Evolutionary conservation across 2,113 vertebrate species (phyloP), one percentile per base, ranked within the genome.

Genomic region (Lasiurus cinereus): DNA sequence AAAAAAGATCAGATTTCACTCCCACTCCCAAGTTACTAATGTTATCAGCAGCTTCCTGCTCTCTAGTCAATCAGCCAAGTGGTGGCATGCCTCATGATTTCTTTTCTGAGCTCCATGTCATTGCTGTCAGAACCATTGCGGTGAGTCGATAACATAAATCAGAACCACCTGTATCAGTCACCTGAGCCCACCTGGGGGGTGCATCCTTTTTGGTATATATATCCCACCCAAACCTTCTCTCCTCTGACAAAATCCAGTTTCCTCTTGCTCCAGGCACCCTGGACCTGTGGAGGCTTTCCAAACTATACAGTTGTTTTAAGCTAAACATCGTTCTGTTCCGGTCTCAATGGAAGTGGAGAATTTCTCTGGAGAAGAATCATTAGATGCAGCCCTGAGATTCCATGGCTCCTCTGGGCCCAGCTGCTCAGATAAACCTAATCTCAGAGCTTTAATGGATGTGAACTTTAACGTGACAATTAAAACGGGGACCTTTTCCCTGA

Each of bases 401-500:
- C 85, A 74, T 33, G 64, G 46, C 82, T 95, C 84, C 69, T 88
- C 73, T 73, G 92, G 90, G 90, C 56, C 90, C 88, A 92, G 92
- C 62, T 94, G 92, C 69, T 88, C 36, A 27, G 82, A 91, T 84
- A 64, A 95, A 93, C 92, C 88, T 88, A 66, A 94, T 82, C 85
- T 88, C 27, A 43, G 92, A 90, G 73, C 52, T 86, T 90, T 87
- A 96, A 88, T 88, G 80, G 69, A 50, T 86, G 94, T 89, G 97
- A 97, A 96, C 94, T 96, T 97, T 91, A 94, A 96, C 0, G 50
- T 93, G 94, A 95, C 92, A 94, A 94, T 97, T 95, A 97, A 90
- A 10, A 1, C 74, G 19, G 77, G 93, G 80, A 95, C 88, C 95
- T 97, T 96, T 88, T 94, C 94, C 91, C 73, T 54, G 64, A 97